A percentile compares a stretch with the other conserved stretches of the same genome.
phyloP scores from a whole-genome alignment of 2,797 vertebrate genomes.

The Melanotaenia pygmaea region DNA sequence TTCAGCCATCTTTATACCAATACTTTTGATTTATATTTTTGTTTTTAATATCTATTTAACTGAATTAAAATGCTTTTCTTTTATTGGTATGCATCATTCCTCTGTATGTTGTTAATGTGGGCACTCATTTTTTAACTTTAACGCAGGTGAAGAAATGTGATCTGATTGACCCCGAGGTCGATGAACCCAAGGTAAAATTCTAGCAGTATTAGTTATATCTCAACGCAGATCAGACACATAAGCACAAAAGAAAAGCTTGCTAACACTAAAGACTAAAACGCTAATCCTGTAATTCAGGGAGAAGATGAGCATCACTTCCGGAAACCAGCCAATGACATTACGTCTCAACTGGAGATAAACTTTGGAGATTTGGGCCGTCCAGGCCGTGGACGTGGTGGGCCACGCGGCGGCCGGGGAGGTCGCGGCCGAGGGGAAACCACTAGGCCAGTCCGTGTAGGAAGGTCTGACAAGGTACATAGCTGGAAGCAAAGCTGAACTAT shows the following conservation, averaged over 20 bases:
- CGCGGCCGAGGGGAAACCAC: slow-evolving; percentile 68
- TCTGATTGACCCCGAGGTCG: slow-evolving; percentile 68
- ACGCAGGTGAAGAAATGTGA: slow-evolving; percentile 70
- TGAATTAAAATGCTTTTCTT: too few relatives aligned
- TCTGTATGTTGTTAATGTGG: neutral
- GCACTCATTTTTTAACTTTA: neutral
- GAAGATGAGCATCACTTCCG: slow-evolving; percentile 95
- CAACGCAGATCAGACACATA: neutral
- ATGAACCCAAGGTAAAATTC: slow-evolving; percentile 74
- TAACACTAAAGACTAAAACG: neutral
- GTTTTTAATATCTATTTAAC: too few relatives aligned
- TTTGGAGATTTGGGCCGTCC: slow-evolving; percentile 96
- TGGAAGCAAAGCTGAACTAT: neutral
- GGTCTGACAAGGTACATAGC: slow-evolving; percentile 89
- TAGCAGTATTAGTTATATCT: neutral
- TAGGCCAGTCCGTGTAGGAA: slow-evolving; percentile 88
- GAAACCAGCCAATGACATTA: slow-evolving; percentile 98
- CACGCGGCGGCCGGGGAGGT: slow-evolving; percentile 82
- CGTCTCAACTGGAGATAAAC: slow-evolving; percentile 98
- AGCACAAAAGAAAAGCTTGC: accelerated
- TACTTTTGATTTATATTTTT: too few relatives aligned
- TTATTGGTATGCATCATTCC: too few relatives aligned
- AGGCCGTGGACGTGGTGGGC: slow-evolving; percentile 92
- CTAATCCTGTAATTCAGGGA: slow-evolving; percentile 73
- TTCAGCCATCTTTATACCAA: too few relatives aligned